phyloP scores from a whole-genome alignment of 2,888 invertebrate species.

The Idaea aversata region DNA sequence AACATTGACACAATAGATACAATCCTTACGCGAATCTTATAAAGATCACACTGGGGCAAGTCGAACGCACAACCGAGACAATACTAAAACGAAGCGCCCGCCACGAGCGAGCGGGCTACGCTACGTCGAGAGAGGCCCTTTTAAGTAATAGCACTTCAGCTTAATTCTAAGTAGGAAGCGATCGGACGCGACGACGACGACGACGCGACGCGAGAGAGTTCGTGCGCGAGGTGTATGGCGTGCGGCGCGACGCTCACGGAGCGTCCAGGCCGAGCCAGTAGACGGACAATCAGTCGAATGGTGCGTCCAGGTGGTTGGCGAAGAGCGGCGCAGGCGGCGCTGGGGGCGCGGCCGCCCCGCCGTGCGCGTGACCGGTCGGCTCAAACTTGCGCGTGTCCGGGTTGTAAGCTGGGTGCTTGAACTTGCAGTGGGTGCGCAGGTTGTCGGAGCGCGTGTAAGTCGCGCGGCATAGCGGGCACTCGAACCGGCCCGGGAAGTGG shows the following conservation, averaged over 20 bases:
- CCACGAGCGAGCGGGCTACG: conserved; percentile 35
- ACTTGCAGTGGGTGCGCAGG: conserved; percentile 95
- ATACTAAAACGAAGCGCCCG: conserved; percentile 71
- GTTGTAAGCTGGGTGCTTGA: conserved; percentile 93
- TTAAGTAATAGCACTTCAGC: conserved; percentile 78
- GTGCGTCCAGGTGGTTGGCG: conserved; percentile 80
- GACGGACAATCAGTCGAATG: conserved; percentile 74
- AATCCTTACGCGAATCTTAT: conserved; percentile 59
- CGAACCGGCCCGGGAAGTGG: conserved; percentile 95
- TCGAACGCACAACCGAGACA: conserved; percentile 78
- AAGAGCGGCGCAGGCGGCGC: conserved; percentile 77
- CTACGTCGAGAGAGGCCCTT: conserved; percentile 60
- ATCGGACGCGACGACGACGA: conserved; percentile 57
- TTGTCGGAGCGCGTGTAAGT: conserved; percentile 96
- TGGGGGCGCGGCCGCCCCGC: conserved; percentile 73
- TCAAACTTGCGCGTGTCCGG: conserved; percentile 94
- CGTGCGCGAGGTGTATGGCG: conserved; percentile 20
- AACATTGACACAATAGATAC: conserved; percentile 63
- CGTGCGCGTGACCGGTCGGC: conserved; percentile 81
- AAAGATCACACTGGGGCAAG: conserved; percentile 76
- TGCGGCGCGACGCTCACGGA: conserved; percentile 53
- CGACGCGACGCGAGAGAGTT: conserved; percentile 54
- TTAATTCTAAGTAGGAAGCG: conserved; percentile 75
- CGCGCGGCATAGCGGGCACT: conserved; percentile 94
- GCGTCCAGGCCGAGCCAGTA: conserved; percentile 72